Conservation (phyloP, 2,113 vertebrate species). For the Ranitomeya variabilis region DNA sequence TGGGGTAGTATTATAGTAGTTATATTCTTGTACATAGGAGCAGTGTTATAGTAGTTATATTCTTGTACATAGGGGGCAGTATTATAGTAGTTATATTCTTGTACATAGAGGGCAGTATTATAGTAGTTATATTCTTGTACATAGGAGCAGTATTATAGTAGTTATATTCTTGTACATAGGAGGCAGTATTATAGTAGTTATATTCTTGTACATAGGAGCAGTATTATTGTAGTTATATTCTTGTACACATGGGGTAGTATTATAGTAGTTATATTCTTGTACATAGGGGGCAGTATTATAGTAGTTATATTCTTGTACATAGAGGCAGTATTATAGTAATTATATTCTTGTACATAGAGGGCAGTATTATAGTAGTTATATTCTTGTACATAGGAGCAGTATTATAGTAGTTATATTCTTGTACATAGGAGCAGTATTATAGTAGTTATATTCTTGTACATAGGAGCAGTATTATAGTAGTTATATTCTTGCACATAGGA, state of each 20-base stretch:
- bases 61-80: not conserved
- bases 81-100: constrained; percentile 4
- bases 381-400: not conserved
- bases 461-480: constrained; percentile 1
- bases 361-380: constrained; percentile 11
- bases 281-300: not conserved
- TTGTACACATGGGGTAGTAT: not conserved
- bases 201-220: not conserved
- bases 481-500: not conserved
- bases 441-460: constrained; percentile 6
- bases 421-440: not conserved
- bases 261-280: not conserved
- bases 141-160: not conserved
- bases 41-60: too few relatives aligned
- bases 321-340: not conserved
- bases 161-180: constrained; percentile 2
- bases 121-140: not conserved
- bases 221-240: not conserved
- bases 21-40: too few relatives aligned
- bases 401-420: not conserved
- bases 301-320: constrained; percentile 1
- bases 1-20: too few relatives aligned
- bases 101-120: not conserved
- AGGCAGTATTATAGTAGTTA: not conserved
- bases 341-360: not conserved